Evolutionary conservation across 2,113 vertebrate genomes (phyloP), one percentile per base, ranked within the genome.

Genomic region (Pyrgilauda ruficollis): DNA sequence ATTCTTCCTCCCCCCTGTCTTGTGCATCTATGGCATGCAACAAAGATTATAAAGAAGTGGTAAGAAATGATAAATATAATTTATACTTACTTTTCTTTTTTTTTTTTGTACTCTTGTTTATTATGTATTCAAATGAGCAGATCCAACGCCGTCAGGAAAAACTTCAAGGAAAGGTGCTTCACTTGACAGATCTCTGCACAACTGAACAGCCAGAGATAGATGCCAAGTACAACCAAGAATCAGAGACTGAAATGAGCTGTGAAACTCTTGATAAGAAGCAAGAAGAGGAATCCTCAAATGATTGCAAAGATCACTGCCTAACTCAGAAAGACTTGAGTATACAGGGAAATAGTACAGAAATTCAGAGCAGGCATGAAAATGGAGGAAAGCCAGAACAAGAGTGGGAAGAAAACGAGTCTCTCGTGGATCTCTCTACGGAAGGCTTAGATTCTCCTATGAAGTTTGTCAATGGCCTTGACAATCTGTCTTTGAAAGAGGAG

Each of bases 141-240:
- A 99, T 96, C 88, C 98, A 99, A 84, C 98, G 98, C 81, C 98
- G 97, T 39, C 99, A 99, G 94, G 98, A 99, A 84, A 99, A 99
- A 86, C 49, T 98, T 75, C 98, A 98, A 62, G 96, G 94, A 67
- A 99, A 98, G 95, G 44, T 97, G 16, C 93, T 98, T 90, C 96
- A 74, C n/a, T 94, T 98, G 85, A 93, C 90, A 84, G 88, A 88
- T 67, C 67, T 95, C 49, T 92, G 59, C 78, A 18, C 79, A 52
- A 9, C 69, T 47, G 87, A 96, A 69, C 74, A 94, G 75, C 61
- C 87, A 74, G 95, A 98, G 95, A 81, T 72, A 70, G 83, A 96
- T 63, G 69, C 87, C 0, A 39, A 81, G 18, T 90, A 83, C 55
- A 80, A 69, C 67, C 92, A 97, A 83, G 84, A 94, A 86, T 76